Conservation (phyloP, 2,888 invertebrate genomes). For the Apoda limacodes region DNA sequence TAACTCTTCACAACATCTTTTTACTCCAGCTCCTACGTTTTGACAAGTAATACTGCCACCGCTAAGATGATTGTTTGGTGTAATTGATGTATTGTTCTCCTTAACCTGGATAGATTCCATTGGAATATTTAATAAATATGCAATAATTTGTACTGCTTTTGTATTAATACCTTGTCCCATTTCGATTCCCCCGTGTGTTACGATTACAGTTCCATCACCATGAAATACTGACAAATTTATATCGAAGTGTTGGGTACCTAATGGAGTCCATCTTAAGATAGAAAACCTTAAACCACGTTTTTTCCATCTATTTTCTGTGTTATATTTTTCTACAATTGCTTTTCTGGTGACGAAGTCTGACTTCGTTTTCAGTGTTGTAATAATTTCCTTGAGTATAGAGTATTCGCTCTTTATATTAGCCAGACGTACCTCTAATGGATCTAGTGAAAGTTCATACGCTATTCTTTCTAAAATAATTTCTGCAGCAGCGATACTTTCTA, state of each 20-base stretch:
- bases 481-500: constrained; percentile 24
- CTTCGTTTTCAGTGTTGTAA: constrained; percentile 47
- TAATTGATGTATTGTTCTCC: constrained; percentile 67
- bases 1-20: constrained; percentile 54
- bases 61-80: constrained; percentile 73
- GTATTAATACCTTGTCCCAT: constrained; percentile 82
- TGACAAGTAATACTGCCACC: constrained; percentile 79
- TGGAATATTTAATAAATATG: constrained; percentile 72
- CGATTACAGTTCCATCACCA: constrained; percentile 72
- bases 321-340: constrained; percentile 59
- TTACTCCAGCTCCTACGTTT: constrained; percentile 62
- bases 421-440: constrained; percentile 59
- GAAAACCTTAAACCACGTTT: constrained; percentile 74
- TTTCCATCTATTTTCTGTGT: constrained; percentile 77
- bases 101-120: constrained; percentile 74
- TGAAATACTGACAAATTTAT: constrained; percentile 71
- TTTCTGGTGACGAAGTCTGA: constrained; percentile 55
- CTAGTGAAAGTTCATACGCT: constrained; percentile 52
- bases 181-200: constrained; percentile 74
- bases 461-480: constrained; percentile 74
- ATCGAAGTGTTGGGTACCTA: constrained; percentile 28
- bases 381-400: constrained; percentile 28
- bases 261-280: constrained; percentile 70
- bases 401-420: constrained; percentile 26
- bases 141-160: constrained; percentile 74